Conservation (phyloP, 2,888 invertebrate species). For the Pandemis corylana region DNA sequence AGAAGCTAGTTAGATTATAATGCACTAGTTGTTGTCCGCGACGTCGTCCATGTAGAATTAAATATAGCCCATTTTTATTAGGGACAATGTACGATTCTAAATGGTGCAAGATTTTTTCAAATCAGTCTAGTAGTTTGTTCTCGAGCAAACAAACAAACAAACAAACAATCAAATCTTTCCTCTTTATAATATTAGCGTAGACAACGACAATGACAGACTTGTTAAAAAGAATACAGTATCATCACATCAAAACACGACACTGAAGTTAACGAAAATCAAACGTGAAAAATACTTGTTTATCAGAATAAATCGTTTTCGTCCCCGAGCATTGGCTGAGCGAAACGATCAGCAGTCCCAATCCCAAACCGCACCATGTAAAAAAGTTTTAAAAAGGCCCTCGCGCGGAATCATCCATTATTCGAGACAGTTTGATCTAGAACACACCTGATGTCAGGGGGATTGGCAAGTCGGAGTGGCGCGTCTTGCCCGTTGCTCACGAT, state of each 20-base stretch:
- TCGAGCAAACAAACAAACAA: no score
- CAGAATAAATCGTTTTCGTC: background rate
- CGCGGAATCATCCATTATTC: constrained; percentile 1
- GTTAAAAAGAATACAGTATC: no score
- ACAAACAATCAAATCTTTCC: no score
- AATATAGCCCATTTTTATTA: no score
- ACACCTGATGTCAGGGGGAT: constrained; percentile 7
- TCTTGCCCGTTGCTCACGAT: background rate
- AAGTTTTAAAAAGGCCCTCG: background rate
- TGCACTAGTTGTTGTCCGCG: no score
- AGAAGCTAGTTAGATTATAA: no score
- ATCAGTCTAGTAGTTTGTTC: no score
- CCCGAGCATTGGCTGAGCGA: background rate
- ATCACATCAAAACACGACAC: background rate
- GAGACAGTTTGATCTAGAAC: constrained; percentile 1
- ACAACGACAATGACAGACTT: no score
- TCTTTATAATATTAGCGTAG: no score
- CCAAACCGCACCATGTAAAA: background rate
- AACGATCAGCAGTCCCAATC: background rate
- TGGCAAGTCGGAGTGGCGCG: background rate
- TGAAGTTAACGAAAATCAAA: background rate
- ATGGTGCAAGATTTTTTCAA: no score
- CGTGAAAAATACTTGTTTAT: background rate
- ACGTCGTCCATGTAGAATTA: no score
- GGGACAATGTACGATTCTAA: no score